phyloP scores from a whole-genome alignment of 2,888 invertebrate genomes.

The Eurois occulta region DNA sequence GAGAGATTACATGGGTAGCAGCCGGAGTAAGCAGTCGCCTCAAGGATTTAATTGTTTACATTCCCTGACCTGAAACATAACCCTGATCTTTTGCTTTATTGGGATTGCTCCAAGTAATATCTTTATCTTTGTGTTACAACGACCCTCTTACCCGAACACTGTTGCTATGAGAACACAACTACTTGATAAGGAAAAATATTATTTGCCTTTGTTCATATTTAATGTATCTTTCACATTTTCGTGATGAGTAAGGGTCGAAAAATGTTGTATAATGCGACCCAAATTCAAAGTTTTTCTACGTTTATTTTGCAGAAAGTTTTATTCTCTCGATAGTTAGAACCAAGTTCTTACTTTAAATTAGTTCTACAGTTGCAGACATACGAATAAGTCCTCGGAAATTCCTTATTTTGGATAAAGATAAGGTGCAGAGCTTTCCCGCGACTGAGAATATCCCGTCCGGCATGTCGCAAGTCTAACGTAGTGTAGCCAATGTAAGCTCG shows the following conservation, averaged over 20 bases:
- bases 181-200: conserved; percentile 41
- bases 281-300: conserved; percentile 26
- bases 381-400: conserved; percentile 37
- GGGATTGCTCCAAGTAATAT: conserved; percentile 53
- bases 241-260: conserved; percentile 8
- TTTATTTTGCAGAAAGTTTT: conserved; percentile 26
- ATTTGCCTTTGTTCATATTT: conserved; percentile 34
- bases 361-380: conserved; percentile 34
- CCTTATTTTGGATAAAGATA: conserved; percentile 31
- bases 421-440: conserved; percentile 1
- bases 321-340: conserved; percentile 36
- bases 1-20: conserved; percentile 63
- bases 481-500: conserved; percentile 34
- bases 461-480: neutral
- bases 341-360: conserved; percentile 52
- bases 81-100: conserved; percentile 62
- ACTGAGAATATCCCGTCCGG: conserved; percentile 27
- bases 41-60: conserved; percentile 68
- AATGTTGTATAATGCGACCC: conserved; percentile 27
- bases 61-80: conserved; percentile 66
- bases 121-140: conserved; percentile 52
- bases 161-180: conserved; percentile 43
- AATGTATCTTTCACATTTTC: conserved; percentile 29
- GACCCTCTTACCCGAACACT: conserved; percentile 21
- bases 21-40: conserved; percentile 55